Conservation (phyloP, 2,797 vertebrate species). For the Phaenicophaeus curvirostris region DNA sequence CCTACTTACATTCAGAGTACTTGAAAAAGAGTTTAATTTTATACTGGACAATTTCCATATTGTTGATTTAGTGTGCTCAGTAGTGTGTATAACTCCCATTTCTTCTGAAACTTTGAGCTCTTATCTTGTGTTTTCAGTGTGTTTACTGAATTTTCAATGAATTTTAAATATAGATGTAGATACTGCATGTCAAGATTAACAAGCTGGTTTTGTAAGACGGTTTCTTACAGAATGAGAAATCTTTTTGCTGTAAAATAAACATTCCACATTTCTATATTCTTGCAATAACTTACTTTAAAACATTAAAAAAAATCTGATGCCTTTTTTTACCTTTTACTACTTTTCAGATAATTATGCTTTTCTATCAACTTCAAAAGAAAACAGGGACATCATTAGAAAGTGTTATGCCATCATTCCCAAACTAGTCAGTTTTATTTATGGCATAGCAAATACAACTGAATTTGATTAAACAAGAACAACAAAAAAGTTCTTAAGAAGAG, state of each 20-base stretch:
- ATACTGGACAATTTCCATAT: conserved; percentile 1
- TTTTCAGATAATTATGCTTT: not conserved
- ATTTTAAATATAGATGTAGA: not conserved
- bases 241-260: not conserved
- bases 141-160: conserved; percentile 13
- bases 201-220: not conserved
- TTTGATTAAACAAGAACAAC: not conserved
- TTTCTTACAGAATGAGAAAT: not conserved
- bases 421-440: not conserved
- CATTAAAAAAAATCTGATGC: not conserved
- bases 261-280: not conserved
- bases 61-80: conserved; percentile 31
- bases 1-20: not conserved
- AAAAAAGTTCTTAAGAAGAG: not conserved
- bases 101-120: conserved; percentile 35
- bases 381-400: not conserved
- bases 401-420: not conserved
- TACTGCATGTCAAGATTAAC: not conserved
- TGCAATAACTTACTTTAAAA: not conserved
- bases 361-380: not conserved
- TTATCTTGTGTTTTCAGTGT: conserved; percentile 9
- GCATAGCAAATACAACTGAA: not conserved
- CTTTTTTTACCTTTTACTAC: not conserved
- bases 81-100: conserved; percentile 4
- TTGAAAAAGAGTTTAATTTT: conserved; percentile 16